Base-by-base conservation (phyloP, 2,113 vertebrate genomes). In the Gavia stellata region DNA sequence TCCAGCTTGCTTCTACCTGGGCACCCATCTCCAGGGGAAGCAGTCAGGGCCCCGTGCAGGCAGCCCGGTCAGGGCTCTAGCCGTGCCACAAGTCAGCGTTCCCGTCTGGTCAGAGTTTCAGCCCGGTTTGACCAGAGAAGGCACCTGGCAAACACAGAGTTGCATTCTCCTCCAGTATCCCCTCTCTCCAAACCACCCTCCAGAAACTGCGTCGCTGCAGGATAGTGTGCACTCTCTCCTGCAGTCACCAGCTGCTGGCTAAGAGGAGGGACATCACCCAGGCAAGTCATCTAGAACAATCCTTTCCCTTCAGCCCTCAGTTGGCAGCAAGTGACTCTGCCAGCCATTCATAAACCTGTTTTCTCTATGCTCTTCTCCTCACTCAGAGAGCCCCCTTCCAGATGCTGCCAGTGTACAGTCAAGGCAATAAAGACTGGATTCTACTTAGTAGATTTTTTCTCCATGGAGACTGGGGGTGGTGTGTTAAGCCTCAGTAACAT, bases 201-300 rank as follows among this genome's bases (percentile, higher is more conserved):
- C 63, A 29, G 65, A 29, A n/a, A 25, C 14, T 3, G 34, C 11
- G 6, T 1, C 1, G 17, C 78, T 38, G 53, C 40, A 20, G 67
- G 25, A 28, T 2, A 34, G 24, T 0, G 24, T 0, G 3, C 10
- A 17, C 4, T 2, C 28, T 36, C 10, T 17, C 17, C 68, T 26
- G 9, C 6, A 72, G 55, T 5, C 47, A 56, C 5, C 47, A 55
- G 71, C 56, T 44, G 38, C 47, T 40, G 25, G 14, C 67, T 29
- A 21, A 36, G 17, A 12, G 2, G 36, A 47, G 17, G 18, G 44
- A 29, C 33, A 29, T 4, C 6, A 12, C 34, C 31, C 58, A n/a
- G 62, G 11, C 17, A 42, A n/a, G 12, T 7, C 24, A 36, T 31
- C 38, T 25, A 23, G 18, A 74, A 63, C 52, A 65, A 42, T 4